Conservation (phyloP, 2,113 vertebrate genomes). For the Ramphastos sulfuratus region DNA sequence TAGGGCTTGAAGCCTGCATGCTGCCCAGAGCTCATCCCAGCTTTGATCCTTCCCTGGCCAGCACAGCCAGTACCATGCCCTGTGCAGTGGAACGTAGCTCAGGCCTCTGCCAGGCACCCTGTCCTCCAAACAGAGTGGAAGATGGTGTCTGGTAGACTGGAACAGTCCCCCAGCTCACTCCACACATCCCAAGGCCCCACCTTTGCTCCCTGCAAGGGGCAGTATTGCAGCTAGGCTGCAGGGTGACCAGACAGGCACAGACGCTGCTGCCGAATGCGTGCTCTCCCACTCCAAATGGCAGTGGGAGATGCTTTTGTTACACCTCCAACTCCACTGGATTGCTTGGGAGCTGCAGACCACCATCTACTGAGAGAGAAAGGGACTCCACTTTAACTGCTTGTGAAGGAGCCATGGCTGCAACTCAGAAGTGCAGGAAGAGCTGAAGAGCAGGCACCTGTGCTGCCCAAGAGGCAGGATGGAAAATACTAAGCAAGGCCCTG, state of each 20-base stretch:
- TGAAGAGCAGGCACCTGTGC: neutral
- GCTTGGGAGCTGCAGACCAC: neutral
- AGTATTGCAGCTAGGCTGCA: neutral
- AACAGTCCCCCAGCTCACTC: neutral
- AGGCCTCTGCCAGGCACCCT: neutral
- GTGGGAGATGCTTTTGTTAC: neutral
- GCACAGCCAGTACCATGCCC: neutral
- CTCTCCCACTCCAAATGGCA: neutral
- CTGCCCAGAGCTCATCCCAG: neutral
- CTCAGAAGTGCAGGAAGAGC: neutral
- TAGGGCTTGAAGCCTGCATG: neutral
- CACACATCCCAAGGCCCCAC: accelerated
- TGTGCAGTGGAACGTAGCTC: accelerated
- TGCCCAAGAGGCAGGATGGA: neutral
- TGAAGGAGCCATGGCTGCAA: neutral
- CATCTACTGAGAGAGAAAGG: neutral
- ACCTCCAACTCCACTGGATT: neutral
- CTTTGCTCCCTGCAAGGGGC: neutral
- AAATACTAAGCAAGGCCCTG: conserved; percentile 7
- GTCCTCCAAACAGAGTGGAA: neutral
- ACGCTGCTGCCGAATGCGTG: accelerated
- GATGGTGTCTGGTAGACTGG: neutral
- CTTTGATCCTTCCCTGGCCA: neutral
- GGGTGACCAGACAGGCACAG: accelerated
- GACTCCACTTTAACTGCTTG: accelerated